phyloP scores from a whole-genome alignment of 1,140 invertebrate genomes.

The Spodoptera frugiperda region DNA sequence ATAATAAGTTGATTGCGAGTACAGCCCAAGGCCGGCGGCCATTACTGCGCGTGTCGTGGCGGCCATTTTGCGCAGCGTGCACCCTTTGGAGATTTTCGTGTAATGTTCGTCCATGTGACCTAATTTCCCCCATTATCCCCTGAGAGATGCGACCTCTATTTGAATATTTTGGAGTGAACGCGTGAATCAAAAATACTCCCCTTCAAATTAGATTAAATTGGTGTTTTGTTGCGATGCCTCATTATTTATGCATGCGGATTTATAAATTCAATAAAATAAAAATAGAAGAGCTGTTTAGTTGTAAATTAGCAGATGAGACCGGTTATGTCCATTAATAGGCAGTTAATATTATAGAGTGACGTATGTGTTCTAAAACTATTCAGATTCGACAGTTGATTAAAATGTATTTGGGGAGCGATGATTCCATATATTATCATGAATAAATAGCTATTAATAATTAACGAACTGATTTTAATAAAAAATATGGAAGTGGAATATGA shows the following conservation, averaged over 20 bases:
- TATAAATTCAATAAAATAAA: constrained; percentile 18
- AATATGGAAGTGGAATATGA: constrained; percentile 4
- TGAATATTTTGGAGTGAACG: background rate
- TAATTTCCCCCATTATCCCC: constrained; percentile 42
- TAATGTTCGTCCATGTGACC: constrained; percentile 53
- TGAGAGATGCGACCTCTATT: constrained; percentile 11
- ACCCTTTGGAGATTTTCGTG: constrained; percentile 60
- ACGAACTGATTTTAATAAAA: constrained; percentile 18
- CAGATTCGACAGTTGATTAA: constrained; percentile 2
- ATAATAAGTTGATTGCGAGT: constrained; percentile 85
- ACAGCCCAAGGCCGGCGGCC: constrained; percentile 79
- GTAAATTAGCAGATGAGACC: constrained; percentile 5
- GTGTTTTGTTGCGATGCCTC: background rate
- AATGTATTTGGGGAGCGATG: background rate
- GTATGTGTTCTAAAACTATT: background rate
- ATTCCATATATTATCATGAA: constrained; percentile 7
- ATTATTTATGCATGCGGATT: constrained; percentile 22
- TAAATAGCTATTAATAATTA: constrained; percentile 16
- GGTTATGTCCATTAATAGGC: constrained; percentile 5
- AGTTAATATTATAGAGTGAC: constrained; percentile 1
- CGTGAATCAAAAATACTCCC: constrained; percentile 26
- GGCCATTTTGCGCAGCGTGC: constrained; percentile 78
- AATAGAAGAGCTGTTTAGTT: background rate
- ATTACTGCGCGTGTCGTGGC: constrained; percentile 71
- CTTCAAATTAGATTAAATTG: constrained; percentile 15